Percentiles rank a stretch among this genome's conserved stretches.
These are phyloP conservation scores for Tychaedon coryphoeus DNA, from an alignment of 2,113 vertebrate species.

Conservation along the genomic window DNA sequence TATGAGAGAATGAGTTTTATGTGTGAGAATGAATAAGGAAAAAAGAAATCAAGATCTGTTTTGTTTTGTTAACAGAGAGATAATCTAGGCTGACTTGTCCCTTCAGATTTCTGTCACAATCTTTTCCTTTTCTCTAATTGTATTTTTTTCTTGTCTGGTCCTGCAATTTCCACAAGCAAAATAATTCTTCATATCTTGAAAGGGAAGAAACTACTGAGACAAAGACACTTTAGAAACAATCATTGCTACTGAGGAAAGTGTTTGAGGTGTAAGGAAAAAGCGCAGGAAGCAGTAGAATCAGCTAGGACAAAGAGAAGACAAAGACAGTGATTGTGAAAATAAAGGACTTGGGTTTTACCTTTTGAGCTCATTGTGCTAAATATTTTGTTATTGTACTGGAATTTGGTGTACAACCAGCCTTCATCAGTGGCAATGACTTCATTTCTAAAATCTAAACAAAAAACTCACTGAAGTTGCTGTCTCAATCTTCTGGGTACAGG, in stretches of 20 bases:
- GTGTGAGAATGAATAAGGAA: background rate
- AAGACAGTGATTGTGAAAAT: background rate
- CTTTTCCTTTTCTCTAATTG: background rate
- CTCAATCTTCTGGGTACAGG: background rate
- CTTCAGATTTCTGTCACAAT: background rate
- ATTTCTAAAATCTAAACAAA: background rate
- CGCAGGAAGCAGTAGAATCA: background rate
- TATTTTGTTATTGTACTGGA: background rate
- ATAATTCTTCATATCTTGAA: background rate
- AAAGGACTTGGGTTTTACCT: background rate
- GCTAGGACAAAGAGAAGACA: background rate
- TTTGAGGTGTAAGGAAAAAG: background rate
- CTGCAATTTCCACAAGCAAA: background rate
- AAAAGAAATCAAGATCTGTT: background rate
- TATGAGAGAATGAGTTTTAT: background rate
- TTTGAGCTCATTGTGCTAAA: background rate
- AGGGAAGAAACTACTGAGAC: background rate
- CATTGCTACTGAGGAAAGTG: background rate
- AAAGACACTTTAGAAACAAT: background rate
- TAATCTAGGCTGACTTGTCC: background rate
- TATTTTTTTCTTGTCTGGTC: background rate
- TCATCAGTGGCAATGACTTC: background rate
- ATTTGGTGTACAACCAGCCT: background rate
- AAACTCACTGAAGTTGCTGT: background rate
- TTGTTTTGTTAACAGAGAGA: background rate